Conservation (phyloP, 2,113 vertebrate genomes). For the Eira barbara region DNA sequence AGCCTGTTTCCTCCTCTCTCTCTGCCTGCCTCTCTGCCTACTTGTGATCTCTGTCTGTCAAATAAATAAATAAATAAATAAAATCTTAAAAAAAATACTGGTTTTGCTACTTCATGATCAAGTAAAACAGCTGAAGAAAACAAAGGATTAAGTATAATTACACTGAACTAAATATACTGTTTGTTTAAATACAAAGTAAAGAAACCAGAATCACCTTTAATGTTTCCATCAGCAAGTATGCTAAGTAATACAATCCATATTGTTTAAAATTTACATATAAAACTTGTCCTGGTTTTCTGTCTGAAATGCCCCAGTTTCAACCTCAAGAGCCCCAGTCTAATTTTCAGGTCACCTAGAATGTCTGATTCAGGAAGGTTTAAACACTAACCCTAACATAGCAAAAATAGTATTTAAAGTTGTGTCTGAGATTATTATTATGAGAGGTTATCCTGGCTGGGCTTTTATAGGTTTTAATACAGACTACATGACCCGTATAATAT, state of each 20-base stretch:
- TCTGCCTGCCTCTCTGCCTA: too few species aligned
- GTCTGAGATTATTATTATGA: conserved; percentile 31
- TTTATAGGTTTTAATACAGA: conserved; percentile 28
- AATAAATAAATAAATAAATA: too few species aligned
- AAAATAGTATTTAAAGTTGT: conserved; percentile 45
- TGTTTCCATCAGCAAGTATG: neutral
- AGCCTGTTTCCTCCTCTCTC: too few species aligned
- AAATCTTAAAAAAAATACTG: neutral
- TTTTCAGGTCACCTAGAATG: conserved; percentile 72
- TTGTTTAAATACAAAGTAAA: conserved; percentile 40
- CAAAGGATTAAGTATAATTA: conserved; percentile 5
- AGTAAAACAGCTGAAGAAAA: conserved; percentile 19
- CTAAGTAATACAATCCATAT: conserved; percentile 37
- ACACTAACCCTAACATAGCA: conserved; percentile 9
- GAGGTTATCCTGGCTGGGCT: neutral
- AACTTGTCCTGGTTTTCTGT: conserved; percentile 61
- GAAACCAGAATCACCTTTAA: conserved; percentile 24
- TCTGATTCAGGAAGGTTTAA: conserved; percentile 55
- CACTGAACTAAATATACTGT: conserved; percentile 26
- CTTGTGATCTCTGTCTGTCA: too few species aligned
- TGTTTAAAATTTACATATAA: conserved; percentile 58
- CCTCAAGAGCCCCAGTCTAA: conserved; percentile 46
- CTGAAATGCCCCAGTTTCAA: conserved; percentile 65
- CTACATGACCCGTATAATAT: neutral
- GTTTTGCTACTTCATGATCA: conserved; percentile 3